Percentiles rank a stretch among this genome's conserved stretches.
These are phyloP conservation scores for Mechanitis messenoides DNA, from an alignment of 2,888 invertebrate species.

Conservation along the genomic window DNA sequence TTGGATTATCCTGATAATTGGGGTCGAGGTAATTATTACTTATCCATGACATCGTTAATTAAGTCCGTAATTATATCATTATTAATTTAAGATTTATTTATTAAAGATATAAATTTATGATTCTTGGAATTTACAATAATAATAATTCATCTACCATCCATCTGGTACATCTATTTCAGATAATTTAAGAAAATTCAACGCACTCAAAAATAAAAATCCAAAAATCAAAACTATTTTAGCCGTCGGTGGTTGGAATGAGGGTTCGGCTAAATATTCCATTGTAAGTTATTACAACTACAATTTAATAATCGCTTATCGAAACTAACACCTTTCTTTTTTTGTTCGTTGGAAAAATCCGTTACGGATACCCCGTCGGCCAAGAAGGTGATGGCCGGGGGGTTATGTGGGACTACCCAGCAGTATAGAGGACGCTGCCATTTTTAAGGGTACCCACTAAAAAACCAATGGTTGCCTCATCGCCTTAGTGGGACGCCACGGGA, in stretches of 20 bases:
- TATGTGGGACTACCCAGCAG: no score
- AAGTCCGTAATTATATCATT: no score
- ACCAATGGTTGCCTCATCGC: no score
- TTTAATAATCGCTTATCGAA: neutral
- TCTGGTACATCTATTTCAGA: constrained; percentile 43
- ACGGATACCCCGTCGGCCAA: no score
- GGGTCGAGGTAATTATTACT: constrained; percentile 60
- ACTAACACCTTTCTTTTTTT: neutral
- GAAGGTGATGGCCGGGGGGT: no score
- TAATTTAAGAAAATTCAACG: constrained; percentile 72
- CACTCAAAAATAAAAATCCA: constrained; percentile 70
- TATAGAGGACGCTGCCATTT: no score
- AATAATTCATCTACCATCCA: neutral
- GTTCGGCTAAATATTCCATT: constrained; percentile 75
- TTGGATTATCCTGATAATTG: constrained; percentile 80
- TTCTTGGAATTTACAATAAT: no score
- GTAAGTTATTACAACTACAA: constrained; percentile 46
- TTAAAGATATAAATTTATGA: neutral
- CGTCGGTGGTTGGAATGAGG: constrained; percentile 84
- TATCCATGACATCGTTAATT: neutral
- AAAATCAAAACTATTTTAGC: constrained; percentile 77
- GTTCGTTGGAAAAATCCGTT: no score
- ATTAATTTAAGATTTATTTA: no score
- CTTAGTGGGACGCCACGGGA: no score
- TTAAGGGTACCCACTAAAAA: no score